Evolutionary conservation across 2,888 invertebrate species (phyloP).

Genomic region (Smittia aterrima): DNA sequence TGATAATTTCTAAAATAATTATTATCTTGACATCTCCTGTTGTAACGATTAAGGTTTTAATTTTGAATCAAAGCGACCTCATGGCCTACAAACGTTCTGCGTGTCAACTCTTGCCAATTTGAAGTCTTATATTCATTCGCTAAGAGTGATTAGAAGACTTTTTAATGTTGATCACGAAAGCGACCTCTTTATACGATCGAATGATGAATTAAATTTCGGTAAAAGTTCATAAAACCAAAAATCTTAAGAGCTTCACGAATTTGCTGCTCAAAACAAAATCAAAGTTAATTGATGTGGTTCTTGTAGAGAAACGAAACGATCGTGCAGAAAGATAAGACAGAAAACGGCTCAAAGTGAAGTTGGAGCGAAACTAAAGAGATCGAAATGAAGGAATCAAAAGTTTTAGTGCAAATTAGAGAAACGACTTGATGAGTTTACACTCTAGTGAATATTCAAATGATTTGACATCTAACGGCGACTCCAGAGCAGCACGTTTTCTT

Average conservation of each 20-base stretch:
- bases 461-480: neutral
- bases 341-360: neutral
- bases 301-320: neutral
- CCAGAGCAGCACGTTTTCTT: neutral
- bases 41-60: neutral
- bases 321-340: neutral
- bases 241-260: neutral
- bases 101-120: neutral
- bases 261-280: neutral
- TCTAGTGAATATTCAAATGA: neutral
- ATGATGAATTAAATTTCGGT: no score
- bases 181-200: slow-evolving; percentile 13
- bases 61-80: neutral
- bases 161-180: neutral
- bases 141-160: neutral
- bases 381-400: neutral
- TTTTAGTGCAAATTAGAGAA: neutral
- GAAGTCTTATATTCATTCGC: no score
- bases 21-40: neutral
- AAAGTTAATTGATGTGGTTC: neutral
- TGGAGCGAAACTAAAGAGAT: neutral
- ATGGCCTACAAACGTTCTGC: neutral
- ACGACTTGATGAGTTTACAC: neutral
- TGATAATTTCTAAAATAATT: neutral
- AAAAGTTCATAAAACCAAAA: no score